Conservation (phyloP, 2,888 invertebrate genomes). For the Sturmia bella region DNA sequence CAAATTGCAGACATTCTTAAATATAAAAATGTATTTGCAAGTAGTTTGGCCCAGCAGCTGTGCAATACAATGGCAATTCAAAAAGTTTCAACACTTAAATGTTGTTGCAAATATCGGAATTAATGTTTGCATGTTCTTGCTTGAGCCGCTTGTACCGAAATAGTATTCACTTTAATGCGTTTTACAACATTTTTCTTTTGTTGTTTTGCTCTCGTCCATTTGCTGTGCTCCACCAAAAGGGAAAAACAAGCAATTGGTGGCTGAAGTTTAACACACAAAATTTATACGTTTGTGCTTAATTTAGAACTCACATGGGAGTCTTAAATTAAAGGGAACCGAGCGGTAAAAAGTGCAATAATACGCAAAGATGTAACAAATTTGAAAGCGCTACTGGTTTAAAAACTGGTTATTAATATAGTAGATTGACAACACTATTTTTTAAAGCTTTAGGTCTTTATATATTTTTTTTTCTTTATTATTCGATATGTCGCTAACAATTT, state of each 20-base stretch:
- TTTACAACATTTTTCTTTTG: constrained; percentile 6
- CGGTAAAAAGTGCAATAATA: constrained; percentile 1
- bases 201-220: constrained; percentile 21
- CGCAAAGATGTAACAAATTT: too few species aligned
- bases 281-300: constrained; percentile 37
- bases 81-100: background rate
- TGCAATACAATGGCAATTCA: background rate
- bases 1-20: constrained; percentile 29
- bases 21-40: background rate
- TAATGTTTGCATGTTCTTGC: too few species aligned
- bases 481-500: too few species aligned
- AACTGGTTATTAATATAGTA: too few species aligned
- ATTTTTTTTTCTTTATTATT: too few species aligned
- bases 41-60: background rate
- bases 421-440: too few species aligned
- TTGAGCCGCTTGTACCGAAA: background rate
- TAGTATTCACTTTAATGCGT: background rate
- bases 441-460: too few species aligned
- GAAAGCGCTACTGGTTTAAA: too few species aligned
- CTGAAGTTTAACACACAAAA: constrained; percentile 22
- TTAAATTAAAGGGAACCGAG: background rate
- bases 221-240: constrained; percentile 12
- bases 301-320: constrained; percentile 42
- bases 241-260: background rate
- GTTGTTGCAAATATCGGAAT: background rate